phyloP scores from a whole-genome alignment of 1,140 invertebrate genomes.

The Lepidurus apus region DNA sequence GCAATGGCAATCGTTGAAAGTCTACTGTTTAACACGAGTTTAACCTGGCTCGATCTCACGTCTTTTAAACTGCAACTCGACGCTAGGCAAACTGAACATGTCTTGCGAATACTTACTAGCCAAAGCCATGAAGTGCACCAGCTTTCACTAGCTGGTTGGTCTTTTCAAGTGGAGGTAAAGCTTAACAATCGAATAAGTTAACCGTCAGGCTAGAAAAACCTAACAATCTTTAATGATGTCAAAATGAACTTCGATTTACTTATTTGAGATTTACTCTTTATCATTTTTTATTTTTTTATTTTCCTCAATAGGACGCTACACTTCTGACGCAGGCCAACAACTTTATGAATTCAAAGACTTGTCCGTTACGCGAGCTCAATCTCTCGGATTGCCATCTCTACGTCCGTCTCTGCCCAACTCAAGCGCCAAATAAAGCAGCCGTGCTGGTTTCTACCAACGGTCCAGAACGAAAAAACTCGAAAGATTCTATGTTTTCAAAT shows the following conservation, averaged over 20 bases:
- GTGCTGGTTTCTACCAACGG: background rate
- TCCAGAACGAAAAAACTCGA: background rate
- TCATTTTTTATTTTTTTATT: background rate
- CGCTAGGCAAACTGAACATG: background rate
- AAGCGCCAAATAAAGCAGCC: background rate
- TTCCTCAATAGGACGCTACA: background rate
- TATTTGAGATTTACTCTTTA: background rate
- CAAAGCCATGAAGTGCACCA: background rate
- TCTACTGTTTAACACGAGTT: background rate
- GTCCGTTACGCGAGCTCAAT: background rate
- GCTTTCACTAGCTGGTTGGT: constrained; percentile 33
- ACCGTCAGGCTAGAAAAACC: no score
- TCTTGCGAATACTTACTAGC: background rate
- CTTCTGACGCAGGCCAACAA: background rate
- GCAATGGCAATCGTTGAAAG: constrained; percentile 23
- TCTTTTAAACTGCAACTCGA: constrained; percentile 22
- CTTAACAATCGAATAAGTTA: background rate
- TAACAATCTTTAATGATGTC: no score
- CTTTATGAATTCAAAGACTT: constrained; percentile 22
- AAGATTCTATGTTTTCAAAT: background rate
- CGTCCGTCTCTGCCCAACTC: background rate
- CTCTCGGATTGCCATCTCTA: constrained; percentile 1
- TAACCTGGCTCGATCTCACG: constrained; percentile 30
- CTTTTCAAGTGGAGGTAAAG: constrained; percentile 26
- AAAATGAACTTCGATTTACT: no score